Evolutionary conservation across 2,113 vertebrate species (phyloP).

Genomic region (Pampusana beccarii): DNA sequence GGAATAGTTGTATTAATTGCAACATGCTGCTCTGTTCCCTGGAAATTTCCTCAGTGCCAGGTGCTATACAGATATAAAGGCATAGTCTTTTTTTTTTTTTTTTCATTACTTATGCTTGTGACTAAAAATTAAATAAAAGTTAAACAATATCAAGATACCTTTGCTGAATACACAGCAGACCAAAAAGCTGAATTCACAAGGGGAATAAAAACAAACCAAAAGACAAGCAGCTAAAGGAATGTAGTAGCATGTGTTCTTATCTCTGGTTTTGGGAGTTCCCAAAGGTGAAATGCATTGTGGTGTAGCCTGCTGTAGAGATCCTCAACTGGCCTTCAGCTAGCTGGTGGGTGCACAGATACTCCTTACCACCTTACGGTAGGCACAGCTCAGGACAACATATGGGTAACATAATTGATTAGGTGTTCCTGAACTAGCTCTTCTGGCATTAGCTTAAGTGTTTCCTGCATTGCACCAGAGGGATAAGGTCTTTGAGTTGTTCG

Average conservation of each 20-base stretch:
- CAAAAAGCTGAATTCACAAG: neutral
- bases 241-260: neutral
- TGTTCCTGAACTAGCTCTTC: neutral
- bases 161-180: neutral
- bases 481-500: neutral
- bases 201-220: neutral
- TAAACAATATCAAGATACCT: neutral
- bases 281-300: neutral
- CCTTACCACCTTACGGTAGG: neutral
- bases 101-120: neutral
- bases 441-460: neutral
- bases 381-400: neutral
- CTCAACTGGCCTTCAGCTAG: neutral
- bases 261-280: neutral
- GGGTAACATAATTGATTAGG: neutral
- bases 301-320: neutral
- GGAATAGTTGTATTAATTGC: neutral
- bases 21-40: neutral
- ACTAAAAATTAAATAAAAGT: neutral
- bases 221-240: neutral
- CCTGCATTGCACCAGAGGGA: rapidly evolving
- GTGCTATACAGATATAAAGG: neutral
- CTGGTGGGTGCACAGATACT: neutral
- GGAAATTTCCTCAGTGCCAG: neutral
- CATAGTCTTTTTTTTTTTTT: neutral